A percentile compares a stretch with the other conserved stretches of the same genome.
These are phyloP conservation scores for Agrypnia vestita DNA, from an alignment of 1,140 invertebrate species.

Conservation along the genomic window DNA sequence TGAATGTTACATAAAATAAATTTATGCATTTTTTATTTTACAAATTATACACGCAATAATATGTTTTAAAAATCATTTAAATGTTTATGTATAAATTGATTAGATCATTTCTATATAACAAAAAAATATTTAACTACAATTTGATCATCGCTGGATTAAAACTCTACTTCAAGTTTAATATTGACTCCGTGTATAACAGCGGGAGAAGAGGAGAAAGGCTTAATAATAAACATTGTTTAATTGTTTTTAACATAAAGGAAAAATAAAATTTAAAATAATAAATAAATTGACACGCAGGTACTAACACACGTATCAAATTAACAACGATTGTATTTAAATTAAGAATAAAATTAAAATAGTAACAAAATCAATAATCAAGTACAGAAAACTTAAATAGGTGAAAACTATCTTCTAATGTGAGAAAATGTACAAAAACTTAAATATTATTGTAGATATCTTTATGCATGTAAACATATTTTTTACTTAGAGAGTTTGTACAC, in stretches of 20 bases:
- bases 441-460: constrained; percentile 16
- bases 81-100: constrained; percentile 15
- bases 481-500: not conserved
- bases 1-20: constrained; percentile 25
- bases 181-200: too few species aligned
- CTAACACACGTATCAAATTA: constrained; percentile 2
- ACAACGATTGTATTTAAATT: not conserved
- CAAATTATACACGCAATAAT: constrained; percentile 43
- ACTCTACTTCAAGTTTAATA: too few species aligned
- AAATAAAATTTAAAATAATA: constrained; percentile 27
- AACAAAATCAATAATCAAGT: constrained; percentile 11
- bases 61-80: constrained; percentile 6
- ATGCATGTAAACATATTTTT: not conserved
- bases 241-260: not conserved
- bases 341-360: constrained; percentile 2
- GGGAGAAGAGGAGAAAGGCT: too few species aligned
- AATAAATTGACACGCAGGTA: constrained; percentile 6
- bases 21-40: constrained; percentile 43
- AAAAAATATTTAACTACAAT: constrained; percentile 21
- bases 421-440: constrained; percentile 18
- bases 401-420: not conserved
- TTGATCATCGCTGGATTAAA: not conserved
- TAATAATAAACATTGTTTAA: not conserved
- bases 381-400: not conserved
- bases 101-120: not conserved